Conservation (phyloP, 1,140 invertebrate genomes). For the Marisa cornuarietis region DNA sequence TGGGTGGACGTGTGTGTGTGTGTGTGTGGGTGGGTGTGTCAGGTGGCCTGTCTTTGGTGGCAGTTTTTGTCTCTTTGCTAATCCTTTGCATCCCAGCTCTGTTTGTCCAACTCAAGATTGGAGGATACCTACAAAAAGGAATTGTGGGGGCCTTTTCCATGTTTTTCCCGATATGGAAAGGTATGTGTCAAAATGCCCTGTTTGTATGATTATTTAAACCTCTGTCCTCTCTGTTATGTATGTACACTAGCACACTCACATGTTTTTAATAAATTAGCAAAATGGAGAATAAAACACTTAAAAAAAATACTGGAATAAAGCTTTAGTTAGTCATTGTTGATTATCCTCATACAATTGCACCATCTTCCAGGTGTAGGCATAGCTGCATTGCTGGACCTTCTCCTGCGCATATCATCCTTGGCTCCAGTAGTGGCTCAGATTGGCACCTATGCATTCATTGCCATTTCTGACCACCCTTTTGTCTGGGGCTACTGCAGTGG, state of each 20-base stretch:
- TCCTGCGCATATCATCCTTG: conserved; percentile 48
- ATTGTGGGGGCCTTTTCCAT: conserved; percentile 50
- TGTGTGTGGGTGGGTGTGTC: neutral
- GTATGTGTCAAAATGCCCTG: conserved; percentile 29
- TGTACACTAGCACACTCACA: conserved; percentile 7
- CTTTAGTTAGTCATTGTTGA: too few species aligned
- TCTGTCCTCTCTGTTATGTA: neutral
- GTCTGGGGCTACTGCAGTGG: conserved; percentile 47
- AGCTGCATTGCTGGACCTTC: conserved; percentile 52
- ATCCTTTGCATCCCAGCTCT: conserved; percentile 49
- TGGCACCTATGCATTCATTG: conserved; percentile 55
- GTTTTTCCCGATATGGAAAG: conserved; percentile 53
- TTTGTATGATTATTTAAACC: neutral
- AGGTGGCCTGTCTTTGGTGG: conserved; percentile 49
- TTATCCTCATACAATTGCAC: neutral
- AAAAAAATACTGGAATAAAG: too few species aligned
- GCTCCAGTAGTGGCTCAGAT: conserved; percentile 55
- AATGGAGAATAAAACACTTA: too few species aligned
- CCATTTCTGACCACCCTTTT: conserved; percentile 48
- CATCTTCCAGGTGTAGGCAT: conserved; percentile 50
- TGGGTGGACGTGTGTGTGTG: neutral
- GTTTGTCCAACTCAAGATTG: conserved; percentile 56
- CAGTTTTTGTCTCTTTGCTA: conserved; percentile 47
- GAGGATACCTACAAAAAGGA: conserved; percentile 55
- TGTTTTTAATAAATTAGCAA: neutral